phyloP scores from a whole-genome alignment of 1,140 invertebrate genomes.

The Hirudo medicinalis region DNA sequence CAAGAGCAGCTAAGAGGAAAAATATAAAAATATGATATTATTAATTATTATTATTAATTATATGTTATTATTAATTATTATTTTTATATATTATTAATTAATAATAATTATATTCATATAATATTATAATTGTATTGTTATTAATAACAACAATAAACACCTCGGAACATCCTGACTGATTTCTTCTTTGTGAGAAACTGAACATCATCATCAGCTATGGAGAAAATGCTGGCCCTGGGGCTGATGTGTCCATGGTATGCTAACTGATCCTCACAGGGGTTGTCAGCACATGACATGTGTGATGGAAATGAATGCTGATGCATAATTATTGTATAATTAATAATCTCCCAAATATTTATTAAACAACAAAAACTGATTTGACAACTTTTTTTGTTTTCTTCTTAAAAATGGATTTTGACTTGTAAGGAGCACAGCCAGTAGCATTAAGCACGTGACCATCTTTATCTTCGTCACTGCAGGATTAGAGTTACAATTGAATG shows the following conservation, averaged over 20 bases:
- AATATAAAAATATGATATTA: too few species aligned
- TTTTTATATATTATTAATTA: too few species aligned
- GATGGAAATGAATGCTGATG: slow-evolving; percentile 23
- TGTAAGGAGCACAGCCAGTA: not conserved
- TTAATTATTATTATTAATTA: too few species aligned
- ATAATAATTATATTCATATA: too few species aligned
- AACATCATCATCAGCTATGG: slow-evolving; percentile 33
- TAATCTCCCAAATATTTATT: not conserved
- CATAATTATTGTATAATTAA: not conserved
- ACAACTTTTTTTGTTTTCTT: slow-evolving; percentile 8
- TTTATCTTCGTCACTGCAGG: not conserved
- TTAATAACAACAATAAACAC: not conserved
- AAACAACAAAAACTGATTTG: not conserved
- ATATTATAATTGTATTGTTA: not conserved
- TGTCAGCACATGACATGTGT: slow-evolving; percentile 27
- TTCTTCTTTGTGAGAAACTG: slow-evolving; percentile 31
- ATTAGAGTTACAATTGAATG: not conserved
- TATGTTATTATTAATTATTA: too few species aligned
- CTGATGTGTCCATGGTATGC: slow-evolving; percentile 22
- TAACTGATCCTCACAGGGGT: not conserved
- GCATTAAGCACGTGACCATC: not conserved
- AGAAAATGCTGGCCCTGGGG: slow-evolving; percentile 30
- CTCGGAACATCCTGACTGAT: slow-evolving; percentile 35
- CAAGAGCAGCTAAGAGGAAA: too few species aligned
- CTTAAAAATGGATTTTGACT: slow-evolving; percentile 8